Base-by-base conservation (phyloP, 2,888 invertebrate genomes). In the Tupiocoris notatus region DNA sequence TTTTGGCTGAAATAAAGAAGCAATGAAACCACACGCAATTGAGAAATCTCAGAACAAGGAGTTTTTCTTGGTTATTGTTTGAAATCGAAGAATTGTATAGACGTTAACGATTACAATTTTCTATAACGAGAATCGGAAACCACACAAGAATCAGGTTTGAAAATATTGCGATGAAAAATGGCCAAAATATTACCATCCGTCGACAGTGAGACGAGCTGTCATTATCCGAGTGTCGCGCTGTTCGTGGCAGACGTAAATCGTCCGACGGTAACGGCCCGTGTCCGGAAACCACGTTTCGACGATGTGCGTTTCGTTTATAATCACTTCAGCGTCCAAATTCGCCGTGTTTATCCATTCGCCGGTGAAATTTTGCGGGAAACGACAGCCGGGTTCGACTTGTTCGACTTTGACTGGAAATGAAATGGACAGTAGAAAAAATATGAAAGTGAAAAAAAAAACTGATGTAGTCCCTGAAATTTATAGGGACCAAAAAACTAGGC, bases 281-380 rank as follows among this genome's bases (percentile, higher is more conserved):
- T 98, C 97, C 0, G 97, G 96, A 84, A 94, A 94, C 85, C 94
- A 96, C 0, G 94, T 95, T 85, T 97, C 97, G 81, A 96, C 93
- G 56, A 98, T 96, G 83, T 98, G 98, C 0, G 98, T 98, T 82
- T 95, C 94, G 83, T 98, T 98, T 58, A 98, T 95, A 63, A 89
- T 88, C 0, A 96, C 91, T 84, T 96, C 95, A 0, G 97, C 97
- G 84, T 97, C 96, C 80, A 96, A 93, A 83, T 98, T 97, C 0
- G 97, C 97, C 0, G 98, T 97, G 82, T 98, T 98, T 70, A 97
- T 94, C 98, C 98, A 98, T 21, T 93, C 90, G 0, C 98, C 97
- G 0, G 92, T 90, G 84, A 96, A 96, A 83, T 98, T 97, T 83
- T 95, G 92, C 0, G 98, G 96, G 77, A 98, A 85, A 62, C 94